Evolutionary conservation across 2,797 vertebrate genomes (phyloP), one percentile per base, ranked within the genome.

Genomic region (Hyperoplus lanceolatus): DNA sequence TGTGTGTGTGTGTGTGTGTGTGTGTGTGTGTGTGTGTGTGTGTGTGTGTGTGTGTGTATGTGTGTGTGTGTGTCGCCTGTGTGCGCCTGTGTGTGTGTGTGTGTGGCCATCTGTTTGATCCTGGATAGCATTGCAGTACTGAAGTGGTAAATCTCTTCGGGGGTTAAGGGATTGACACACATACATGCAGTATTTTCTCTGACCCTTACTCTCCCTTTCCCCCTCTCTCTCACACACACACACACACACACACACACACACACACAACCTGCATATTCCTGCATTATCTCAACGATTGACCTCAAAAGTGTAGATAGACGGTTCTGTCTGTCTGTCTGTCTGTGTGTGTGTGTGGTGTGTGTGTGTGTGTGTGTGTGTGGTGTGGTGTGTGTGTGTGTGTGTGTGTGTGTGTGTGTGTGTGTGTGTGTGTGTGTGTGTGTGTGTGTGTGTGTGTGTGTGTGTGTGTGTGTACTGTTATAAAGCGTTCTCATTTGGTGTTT

Each of bases 121-220:
- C 76, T 84, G 66, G 82, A 82, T 79, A 83, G 80, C 46, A 15
- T 41, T 80, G 65, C 69, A 63, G 55, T 12, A 46, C 21, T 16
- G 67, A 38, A 0, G 57, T 1, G 45, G 79, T 87, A 87, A 91
- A 85, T 64, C 83, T 83, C 79, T 58, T 65, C 36, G 43, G 56
- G 61, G 43, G 58, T 85, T 55, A 74, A 81, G 38, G 77, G 78
- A 87, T 81, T 89, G 79, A 87, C 82, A 87, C 83, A 82, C 61
- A 83, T 64, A 38, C 59, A 1, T 29, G n/a, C 38, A 3, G 56
- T 46, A 36, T 73, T 63, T 67, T 53, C 49, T 54, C 36, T 15
- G 0, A 9, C 51, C 48, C 13, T 29, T 75, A 41, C 78, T 56
- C 38, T 77, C 68, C 10, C 68, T 75, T 16, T 60, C 73, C 49